Base-by-base conservation (phyloP, 2,113 vertebrate genomes). In the Hyla sarda region DNA sequence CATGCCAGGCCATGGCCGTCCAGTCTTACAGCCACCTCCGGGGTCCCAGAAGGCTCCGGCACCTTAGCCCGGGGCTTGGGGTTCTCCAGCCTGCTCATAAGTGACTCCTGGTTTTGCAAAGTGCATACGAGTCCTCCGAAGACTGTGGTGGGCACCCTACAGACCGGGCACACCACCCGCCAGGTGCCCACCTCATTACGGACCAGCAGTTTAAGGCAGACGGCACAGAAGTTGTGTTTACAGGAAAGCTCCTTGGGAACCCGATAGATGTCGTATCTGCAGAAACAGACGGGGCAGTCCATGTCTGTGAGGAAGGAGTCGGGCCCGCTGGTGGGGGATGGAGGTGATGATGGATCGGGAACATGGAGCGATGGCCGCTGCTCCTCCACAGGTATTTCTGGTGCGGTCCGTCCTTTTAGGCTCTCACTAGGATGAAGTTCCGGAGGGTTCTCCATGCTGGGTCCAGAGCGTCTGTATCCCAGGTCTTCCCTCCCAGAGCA, bases 231-330 rank as follows among this genome's bases (percentile, higher is more conserved):
- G 76, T 88, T 0, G 0, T 95, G 95, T 54, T 92, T 93, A 87
- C 94, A 95, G 50, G 89, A 88, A 79, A 95, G 92, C 48, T 94
- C 73, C 88, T 95, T 95, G 45, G 95, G 94, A 0, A 83, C 73
- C 48, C 94, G 88, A 84, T 62, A 32, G 2, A 88, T 73, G 82
- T 82, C 88, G 84, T 94, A 95, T 74, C 89, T 91, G 83, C 94
- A 93, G 88, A 94, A 93, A 85, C 94, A 96, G 73, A 96, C 86
- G 1, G 94, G 90, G 78, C 94, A 95, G 71, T 95, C 94, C 88
- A 89, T 83, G 2, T 94, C 92, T 7, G 14, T 19, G 0, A 9
- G 13, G 11, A 77, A 1, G 3, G 41, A 21, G 17, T 28, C 37
- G 0, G 62, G 25, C 23, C 2, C 9, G 17, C 0, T 2, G n/a